These are phyloP conservation scores for Parnassius orleans DNA, from an alignment of 2,888 invertebrate species.

Conservation along the genomic window DNA sequence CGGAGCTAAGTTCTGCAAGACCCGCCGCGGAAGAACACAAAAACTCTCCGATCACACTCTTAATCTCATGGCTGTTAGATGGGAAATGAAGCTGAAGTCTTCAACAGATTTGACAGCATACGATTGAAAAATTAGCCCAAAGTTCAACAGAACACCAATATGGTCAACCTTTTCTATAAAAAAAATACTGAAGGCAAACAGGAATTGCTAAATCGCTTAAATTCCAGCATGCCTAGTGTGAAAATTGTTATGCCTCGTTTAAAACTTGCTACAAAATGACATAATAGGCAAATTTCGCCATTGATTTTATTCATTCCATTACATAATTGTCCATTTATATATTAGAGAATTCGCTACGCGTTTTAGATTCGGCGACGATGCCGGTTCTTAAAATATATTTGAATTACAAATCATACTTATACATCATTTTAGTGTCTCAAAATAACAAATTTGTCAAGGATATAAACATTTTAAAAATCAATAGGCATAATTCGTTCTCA, in stretches of 20 bases:
- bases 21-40: no score
- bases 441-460: conserved; percentile 2
- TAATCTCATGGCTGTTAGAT: no score
- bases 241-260: conserved; percentile 11
- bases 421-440: conserved; percentile 3
- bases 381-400: background rate
- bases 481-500: conserved; percentile 2
- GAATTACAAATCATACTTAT: conserved; percentile 11
- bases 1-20: no score
- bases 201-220: conserved; percentile 10
- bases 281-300: conserved; percentile 7
- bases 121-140: no score
- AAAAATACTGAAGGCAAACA: conserved; percentile 13
- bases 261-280: conserved; percentile 1
- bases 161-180: no score
- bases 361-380: background rate
- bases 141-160: no score
- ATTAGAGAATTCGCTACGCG: conserved; percentile 4
- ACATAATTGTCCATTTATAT: conserved; percentile 9
- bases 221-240: conserved; percentile 15
- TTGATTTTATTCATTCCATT: conserved; percentile 9
- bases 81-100: no score
- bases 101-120: no score
- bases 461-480: conserved; percentile 11
- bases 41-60: no score